Evolutionary conservation across 2,113 vertebrate genomes (phyloP).

Genomic region (Rhagologus leucostigma): DNA sequence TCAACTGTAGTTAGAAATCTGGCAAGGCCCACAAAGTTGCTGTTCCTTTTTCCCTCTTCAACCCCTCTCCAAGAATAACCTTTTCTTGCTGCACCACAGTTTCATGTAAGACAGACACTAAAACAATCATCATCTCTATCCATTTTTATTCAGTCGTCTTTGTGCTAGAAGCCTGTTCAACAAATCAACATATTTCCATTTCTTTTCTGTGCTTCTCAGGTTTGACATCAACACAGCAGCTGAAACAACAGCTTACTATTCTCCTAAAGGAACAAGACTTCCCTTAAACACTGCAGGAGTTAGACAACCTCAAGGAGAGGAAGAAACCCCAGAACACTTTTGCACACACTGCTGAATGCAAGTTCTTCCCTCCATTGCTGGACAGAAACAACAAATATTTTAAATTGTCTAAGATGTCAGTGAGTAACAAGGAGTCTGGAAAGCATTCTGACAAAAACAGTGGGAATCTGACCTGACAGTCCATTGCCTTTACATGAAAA

Average conservation of each 20-base stretch:
- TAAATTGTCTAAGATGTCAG: background rate
- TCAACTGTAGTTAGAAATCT: background rate
- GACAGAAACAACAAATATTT: background rate
- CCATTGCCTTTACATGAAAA: background rate
- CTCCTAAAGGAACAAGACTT: background rate
- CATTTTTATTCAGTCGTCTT: background rate
- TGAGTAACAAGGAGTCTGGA: background rate
- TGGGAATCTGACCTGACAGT: background rate
- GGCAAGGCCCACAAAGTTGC: background rate
- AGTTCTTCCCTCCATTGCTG: background rate
- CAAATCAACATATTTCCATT: background rate
- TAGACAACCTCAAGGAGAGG: background rate
- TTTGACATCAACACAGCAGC: background rate
- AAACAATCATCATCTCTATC: background rate
- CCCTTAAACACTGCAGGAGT: background rate
- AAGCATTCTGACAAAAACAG: background rate
- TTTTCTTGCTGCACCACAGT: background rate
- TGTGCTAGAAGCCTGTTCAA: background rate
- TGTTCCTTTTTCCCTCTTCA: background rate
- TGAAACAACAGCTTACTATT: background rate
- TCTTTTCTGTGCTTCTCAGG: background rate
- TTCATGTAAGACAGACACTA: background rate
- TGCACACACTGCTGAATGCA: background rate
- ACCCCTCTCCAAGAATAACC: background rate
- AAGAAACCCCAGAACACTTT: background rate